Evolutionary conservation across 1,140 invertebrate species (phyloP).

Genomic region (Caerostris darwini): DNA sequence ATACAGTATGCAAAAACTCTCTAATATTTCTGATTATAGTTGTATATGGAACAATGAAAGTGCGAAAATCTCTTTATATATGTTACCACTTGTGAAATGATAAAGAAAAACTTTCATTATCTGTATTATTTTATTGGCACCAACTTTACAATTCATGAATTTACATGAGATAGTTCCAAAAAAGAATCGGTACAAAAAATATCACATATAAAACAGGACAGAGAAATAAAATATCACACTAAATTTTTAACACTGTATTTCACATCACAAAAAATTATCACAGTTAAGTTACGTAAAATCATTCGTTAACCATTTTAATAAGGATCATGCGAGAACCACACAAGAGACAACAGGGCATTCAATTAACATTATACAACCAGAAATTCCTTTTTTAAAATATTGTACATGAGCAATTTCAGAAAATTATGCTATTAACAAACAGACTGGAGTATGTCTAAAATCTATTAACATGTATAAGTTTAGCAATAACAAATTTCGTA

Average conservation of each 20-base stretch:
- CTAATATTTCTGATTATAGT: no score
- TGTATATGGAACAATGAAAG: no score
- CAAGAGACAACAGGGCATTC: neutral
- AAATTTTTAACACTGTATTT: neutral
- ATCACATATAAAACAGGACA: neutral
- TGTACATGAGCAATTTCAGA: neutral
- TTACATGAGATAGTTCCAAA: no score
- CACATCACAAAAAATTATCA: conserved; percentile 52
- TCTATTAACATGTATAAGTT: neutral
- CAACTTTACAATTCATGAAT: no score
- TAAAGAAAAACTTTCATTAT: no score
- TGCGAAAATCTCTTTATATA: no score
- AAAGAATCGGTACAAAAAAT: neutral
- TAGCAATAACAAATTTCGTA: neutral
- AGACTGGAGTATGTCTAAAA: neutral
- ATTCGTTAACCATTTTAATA: conserved; percentile 15
- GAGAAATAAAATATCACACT: conserved; percentile 26
- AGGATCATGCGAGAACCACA: neutral
- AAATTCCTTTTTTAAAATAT: neutral
- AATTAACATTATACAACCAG: neutral
- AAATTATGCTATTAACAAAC: neutral
- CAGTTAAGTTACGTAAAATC: conserved; percentile 32
- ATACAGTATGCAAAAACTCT: no score
- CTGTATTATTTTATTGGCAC: no score
- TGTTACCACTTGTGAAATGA: no score